Evolutionary conservation across 1,140 invertebrate species (phyloP), one percentile per base, ranked within the genome.

Genomic region (Platyura marginata): DNA sequence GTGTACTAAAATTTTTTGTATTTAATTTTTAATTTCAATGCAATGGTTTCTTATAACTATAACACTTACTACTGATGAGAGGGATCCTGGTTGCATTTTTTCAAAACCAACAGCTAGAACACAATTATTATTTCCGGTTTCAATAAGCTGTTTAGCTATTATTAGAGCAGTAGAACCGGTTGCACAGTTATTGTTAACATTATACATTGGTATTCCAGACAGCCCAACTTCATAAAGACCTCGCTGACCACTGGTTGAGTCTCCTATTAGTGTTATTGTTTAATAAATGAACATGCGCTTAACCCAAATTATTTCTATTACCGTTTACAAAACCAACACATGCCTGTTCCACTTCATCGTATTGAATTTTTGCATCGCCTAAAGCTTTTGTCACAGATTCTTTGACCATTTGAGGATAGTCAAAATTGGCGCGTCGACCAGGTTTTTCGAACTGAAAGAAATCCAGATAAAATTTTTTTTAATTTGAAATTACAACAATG

Each of bases 171-270:
- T 88, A 0, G 93, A 88, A 10, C 95, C 95, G 16, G 91, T 97
- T 0, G 94, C 83, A 57, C 95, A 98, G 56, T 96, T 96, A 57
- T 98, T 99, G 63, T 98, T 97, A 0, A 97, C 93, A 70, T 99
- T 99, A 65, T 85, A 93, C 46, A 98, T 81, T 9, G 95, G 95
- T 51, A 98, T 95, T 18, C 93, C 95, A 35, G 79, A 96, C 71
- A 98, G 78, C 32, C 95, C 95, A 32, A 98, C 65, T 60, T 91
- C 79, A 62, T 99, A 98, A 2, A 98, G 52, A 1, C 88, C 84
- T 49, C 93, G 69, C 67, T 99, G 94, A 3, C 95, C 95, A 66
- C 81, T 84, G 11, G 92, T 92, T 3, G 94, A 96, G 57, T 98
- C 95, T 6, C 91, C 75, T 78, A 47, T 35, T 51, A 53, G 45